These are phyloP conservation scores for Peromyscus californicus DNA, from an alignment of 2,113 vertebrate species.

Conservation along the genomic window DNA sequence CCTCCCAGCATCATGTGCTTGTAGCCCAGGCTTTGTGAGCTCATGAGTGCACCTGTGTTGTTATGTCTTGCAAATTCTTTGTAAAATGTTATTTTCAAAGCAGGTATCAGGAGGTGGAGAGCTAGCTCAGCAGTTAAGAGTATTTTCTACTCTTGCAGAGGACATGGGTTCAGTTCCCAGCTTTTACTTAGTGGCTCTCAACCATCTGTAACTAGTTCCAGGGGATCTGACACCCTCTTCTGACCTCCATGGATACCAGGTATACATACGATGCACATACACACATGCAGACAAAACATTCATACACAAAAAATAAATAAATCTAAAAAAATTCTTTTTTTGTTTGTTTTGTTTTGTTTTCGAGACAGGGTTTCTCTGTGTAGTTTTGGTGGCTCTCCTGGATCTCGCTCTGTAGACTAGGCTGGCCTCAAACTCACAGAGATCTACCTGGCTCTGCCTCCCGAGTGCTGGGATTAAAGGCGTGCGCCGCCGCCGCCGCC, in stretches of 20 bases:
- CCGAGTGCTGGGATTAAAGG: too few species aligned
- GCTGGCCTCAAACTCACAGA: too few species aligned
- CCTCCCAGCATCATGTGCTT: not conserved
- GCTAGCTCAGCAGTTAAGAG: not conserved
- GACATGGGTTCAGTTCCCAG: not conserved
- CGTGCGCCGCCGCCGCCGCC: too few species aligned
- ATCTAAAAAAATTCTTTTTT: not conserved
- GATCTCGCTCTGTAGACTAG: too few species aligned
- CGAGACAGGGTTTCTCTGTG: too few species aligned
- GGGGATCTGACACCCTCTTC: not conserved
- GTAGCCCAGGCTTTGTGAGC: not conserved
- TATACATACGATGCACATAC: not conserved
- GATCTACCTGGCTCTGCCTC: too few species aligned
- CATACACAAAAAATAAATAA: not conserved
- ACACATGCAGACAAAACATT: not conserved
- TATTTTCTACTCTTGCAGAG: not conserved
- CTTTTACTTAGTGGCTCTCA: not conserved
- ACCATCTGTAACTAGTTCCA: not conserved
- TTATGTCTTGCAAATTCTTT: not conserved
- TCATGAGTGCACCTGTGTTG: not conserved
- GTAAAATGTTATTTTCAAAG: not conserved
- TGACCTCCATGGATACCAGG: not conserved
- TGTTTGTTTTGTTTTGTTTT: too few species aligned
- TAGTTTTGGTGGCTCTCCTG: too few species aligned
- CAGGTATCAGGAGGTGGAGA: not conserved